Evolutionary conservation across 1,140 invertebrate genomes (phyloP).

Genomic region (Pachypeltis micranthus): DNA sequence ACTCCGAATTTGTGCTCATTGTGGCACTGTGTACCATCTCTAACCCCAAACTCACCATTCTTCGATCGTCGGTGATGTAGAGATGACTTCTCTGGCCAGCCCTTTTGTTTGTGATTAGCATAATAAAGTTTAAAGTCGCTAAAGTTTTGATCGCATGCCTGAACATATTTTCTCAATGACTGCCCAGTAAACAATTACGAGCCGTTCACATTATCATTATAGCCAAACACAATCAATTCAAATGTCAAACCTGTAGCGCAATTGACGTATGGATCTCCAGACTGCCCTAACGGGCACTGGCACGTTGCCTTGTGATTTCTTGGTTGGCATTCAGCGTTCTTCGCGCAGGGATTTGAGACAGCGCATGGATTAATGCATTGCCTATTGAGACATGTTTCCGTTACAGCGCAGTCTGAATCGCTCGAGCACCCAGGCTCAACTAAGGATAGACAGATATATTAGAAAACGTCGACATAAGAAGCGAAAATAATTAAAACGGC

Average conservation of each 20-base stretch:
- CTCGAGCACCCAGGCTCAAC: conserved; percentile 50
- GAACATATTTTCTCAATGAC: not conserved
- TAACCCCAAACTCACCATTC: too few species aligned
- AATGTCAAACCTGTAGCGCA: conserved; percentile 50
- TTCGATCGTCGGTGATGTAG: too few species aligned
- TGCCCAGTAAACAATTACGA: not conserved
- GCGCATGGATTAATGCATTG: conserved; percentile 66
- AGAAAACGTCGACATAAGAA: too few species aligned
- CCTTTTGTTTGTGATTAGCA: too few species aligned
- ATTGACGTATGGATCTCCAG: conserved; percentile 67
- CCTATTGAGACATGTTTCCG: conserved; percentile 58
- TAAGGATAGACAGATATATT: too few species aligned
- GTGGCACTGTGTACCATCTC: too few species aligned
- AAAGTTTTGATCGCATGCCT: not conserved
- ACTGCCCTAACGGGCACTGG: conserved; percentile 56
- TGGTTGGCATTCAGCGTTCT: conserved; percentile 63
- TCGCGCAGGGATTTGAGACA: conserved; percentile 59
- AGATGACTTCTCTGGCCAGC: too few species aligned
- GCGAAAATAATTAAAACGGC: too few species aligned
- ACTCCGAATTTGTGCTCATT: too few species aligned
- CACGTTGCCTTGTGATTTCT: conserved; percentile 63
- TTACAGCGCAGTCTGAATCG: conserved; percentile 56
- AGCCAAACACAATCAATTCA: not conserved
- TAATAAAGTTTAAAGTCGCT: not conserved
- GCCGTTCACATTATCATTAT: not conserved